Evolutionary conservation across 2,113 vertebrate species (phyloP).

Genomic region (Eudorcas thomsonii): DNA sequence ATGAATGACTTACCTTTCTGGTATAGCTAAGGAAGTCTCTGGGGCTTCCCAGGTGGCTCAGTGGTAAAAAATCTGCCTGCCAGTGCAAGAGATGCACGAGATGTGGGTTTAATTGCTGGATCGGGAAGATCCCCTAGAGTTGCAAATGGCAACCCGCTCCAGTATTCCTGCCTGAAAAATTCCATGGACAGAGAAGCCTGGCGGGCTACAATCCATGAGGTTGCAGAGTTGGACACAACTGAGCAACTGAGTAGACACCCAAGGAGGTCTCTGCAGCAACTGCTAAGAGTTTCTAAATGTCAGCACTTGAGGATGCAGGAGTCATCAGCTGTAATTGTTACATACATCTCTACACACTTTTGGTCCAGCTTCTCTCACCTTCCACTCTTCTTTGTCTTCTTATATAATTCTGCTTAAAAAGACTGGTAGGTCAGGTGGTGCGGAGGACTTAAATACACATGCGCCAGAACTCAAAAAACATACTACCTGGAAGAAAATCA

Average conservation of each 20-base stretch:
- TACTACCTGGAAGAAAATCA: not conserved
- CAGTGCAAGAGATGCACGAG: not conserved
- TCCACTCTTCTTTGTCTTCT: not conserved
- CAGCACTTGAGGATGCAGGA: not conserved
- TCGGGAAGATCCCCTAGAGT: not conserved
- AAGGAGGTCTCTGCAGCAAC: not conserved
- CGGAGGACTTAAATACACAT: not conserved
- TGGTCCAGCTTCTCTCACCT: not conserved
- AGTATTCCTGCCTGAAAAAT: not conserved
- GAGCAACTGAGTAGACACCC: not conserved
- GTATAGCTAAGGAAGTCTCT: not conserved
- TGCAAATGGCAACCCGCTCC: not conserved
- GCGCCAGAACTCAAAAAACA: not conserved
- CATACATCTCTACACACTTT: not conserved
- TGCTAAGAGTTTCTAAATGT: not conserved
- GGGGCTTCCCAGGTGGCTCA: not conserved
- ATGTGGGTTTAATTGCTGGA: not conserved
- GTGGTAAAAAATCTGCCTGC: not conserved
- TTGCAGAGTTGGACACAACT: not conserved
- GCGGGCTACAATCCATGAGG: fast-evolving
- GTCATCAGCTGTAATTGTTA: not conserved
- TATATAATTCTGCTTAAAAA: not conserved
- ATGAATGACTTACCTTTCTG: not conserved
- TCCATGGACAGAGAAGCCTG: not conserved
- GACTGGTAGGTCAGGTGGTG: not conserved